Conservation (phyloP, 2,888 invertebrate genomes). For the Nomada goodeniana region DNA sequence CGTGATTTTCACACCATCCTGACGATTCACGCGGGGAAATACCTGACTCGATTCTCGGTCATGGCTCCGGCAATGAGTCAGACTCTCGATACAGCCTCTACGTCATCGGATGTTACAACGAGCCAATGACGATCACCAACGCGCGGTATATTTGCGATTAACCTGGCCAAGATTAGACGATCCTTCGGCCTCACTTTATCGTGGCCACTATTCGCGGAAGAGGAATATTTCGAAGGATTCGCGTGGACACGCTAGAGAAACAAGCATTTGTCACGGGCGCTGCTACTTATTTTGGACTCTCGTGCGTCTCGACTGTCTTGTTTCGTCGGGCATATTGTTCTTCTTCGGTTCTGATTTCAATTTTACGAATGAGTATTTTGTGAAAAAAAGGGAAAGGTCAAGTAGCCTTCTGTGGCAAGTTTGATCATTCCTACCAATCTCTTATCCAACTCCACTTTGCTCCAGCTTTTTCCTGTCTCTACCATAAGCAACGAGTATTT, state of each 20-base stretch:
- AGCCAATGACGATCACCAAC: slow-evolving; percentile 34
- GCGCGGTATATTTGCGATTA: slow-evolving; percentile 21
- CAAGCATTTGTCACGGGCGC: slow-evolving; percentile 1
- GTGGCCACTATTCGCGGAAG: neutral
- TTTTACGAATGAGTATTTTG: too few relatives aligned
- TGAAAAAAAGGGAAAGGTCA: too few relatives aligned
- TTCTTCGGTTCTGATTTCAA: too few relatives aligned
- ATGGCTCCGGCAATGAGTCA: slow-evolving; percentile 69
- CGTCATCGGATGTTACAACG: slow-evolving; percentile 50
- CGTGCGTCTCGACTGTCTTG: neutral
- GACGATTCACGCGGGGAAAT: slow-evolving; percentile 67
- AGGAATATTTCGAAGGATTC: slow-evolving; percentile 8
- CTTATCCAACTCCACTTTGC: neutral
- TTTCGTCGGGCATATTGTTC: too few relatives aligned
- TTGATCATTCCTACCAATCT: neutral
- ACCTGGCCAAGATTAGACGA: slow-evolving; percentile 24
- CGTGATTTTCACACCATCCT: slow-evolving; percentile 42
- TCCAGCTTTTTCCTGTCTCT: neutral
- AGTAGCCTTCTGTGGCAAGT: too few relatives aligned
- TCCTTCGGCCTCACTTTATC: neutral
- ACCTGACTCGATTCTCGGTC: slow-evolving; percentile 69
- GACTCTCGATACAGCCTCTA: slow-evolving; percentile 43
- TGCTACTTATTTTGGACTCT: neutral
- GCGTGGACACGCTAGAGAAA: neutral
- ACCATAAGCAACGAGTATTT: neutral